Evolutionary conservation across 1,140 invertebrate species (phyloP), one percentile per base, ranked within the genome.

Genomic region (Meloidogyne floridensis): DNA sequence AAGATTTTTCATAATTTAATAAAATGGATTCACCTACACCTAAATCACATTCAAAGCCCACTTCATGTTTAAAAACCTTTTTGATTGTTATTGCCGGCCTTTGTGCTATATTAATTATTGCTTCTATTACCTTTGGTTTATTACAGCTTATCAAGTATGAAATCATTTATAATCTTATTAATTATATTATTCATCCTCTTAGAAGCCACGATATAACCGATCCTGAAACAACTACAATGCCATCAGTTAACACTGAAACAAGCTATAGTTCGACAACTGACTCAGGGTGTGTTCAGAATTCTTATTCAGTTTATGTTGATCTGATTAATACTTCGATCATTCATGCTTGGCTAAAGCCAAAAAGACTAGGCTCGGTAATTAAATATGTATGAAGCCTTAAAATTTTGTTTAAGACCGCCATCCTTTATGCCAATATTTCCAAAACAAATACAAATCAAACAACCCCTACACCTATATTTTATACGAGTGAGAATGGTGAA

Each of bases 291-390:
- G 15, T 65, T n/a, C 15, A 77, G 56, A 77, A 77, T 8, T 56
- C 47, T 43, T 13, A 56, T 77, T 77, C 43, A 18, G 75, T 77
- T 15, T n/a, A n/a, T 59, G 15, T 77, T 54, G 43, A 77, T 13
- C 13, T 77, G 42, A 56, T 56, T 15, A 69, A 42, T n/a, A 69
- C 32, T 43, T 65, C 54, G 13, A 47, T 77, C 56, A 9, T 77
- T n/a, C 75, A 77, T 69, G 43, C 56, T 77, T 77, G 75, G 75
- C 7, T 77, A 32, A 77, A 54, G n/a, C 56, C 75, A 59, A 77
- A 59, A 4, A 7, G 5, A 42, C n/a, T 2, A 59, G 43, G 53
- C n/a, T n/a, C 7, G n/a, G 59, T 65, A 18, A 13, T 13, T 15
- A 76, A 18, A 54, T 54, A 65, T 20, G 32, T 32, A 32, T 32